Base-by-base conservation (phyloP, 2,113 vertebrate genomes). In the Mesoclemmys tuberculata region DNA sequence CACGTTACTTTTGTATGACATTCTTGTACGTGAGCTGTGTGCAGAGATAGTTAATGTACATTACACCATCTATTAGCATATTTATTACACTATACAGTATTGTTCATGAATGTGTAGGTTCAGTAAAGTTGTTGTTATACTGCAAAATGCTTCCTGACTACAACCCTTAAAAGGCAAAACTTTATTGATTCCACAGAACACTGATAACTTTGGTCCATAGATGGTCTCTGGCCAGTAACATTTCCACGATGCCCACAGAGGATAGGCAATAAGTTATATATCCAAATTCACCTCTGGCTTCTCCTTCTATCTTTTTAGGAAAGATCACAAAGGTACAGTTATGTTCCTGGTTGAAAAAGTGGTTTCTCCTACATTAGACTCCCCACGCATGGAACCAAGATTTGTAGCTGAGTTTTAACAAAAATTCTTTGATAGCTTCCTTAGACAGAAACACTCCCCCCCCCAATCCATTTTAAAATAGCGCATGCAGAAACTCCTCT, bases 401-500 rank as follows among this genome's bases (percentile, higher is more conserved):
- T 13, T 85, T 29, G 91, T 80, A 44, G 74, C 52, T 94, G 61
- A 61, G 54, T 94, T 93, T 94, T 92, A 94, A 90, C 74, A 93
- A 77, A 92, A 97, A 84, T 46, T 51, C 51, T 80, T n/a, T 82
- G 84, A 90, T 89, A 48, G 24, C 8, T 91, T 86, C 24, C 44
- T 81, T 55, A 95, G 92, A 92, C 4, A 9, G n/a, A 68, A 68
- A n/a, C 21, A 19, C n/a, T n/a, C n/a, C n/a, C 64, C 19, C 21
- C 96, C 94, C 96, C 94, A 71, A 35, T 74, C 79, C 44, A 80
- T 88, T 94, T 93, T 35, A 88, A 93, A 96, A 93, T 61, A 58
- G 0, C 86, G 64, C n/a, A 82, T 84, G 82, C 18, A 88, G 27
- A 97, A 95, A 94, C 79, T 94, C 85, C 55, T 90, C 84, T 89